phyloP scores from a whole-genome alignment of 2,888 invertebrate genomes.

The Polydesmus complanatus region DNA sequence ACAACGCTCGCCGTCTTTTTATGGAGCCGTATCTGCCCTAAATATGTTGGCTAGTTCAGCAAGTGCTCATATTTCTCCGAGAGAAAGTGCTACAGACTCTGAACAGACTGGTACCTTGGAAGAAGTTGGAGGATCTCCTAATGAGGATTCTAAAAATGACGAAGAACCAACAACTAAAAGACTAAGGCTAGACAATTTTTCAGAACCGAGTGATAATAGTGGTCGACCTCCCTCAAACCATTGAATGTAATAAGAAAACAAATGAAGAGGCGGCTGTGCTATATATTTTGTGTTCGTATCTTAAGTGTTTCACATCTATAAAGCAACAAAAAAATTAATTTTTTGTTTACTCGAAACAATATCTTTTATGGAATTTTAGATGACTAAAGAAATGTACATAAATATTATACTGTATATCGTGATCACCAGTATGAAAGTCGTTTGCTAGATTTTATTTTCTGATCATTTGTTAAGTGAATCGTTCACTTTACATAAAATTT shows the following conservation, averaged over 20 bases:
- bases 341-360: neutral
- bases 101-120: neutral
- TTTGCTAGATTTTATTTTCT: neutral
- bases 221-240: neutral
- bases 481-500: no score
- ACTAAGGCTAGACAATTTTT: neutral
- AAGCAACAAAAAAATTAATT: neutral
- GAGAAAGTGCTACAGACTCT: neutral
- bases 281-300: neutral
- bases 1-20: conserved; percentile 14
- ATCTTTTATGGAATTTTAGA: neutral
- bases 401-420: neutral
- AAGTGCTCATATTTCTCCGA: conserved; percentile 1
- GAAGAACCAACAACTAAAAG: conserved; percentile 1
- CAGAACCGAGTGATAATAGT: neutral
- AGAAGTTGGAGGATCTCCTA: neutral
- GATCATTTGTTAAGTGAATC: no score
- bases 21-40: conserved; percentile 16
- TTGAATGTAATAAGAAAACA: neutral
- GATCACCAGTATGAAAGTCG: neutral
- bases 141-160: neutral
- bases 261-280: neutral
- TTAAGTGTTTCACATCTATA: neutral
- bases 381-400: neutral
- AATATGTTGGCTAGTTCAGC: conserved; percentile 18